Evolutionary conservation across 2,888 invertebrate species (phyloP).

Genomic region (Nineta flava): DNA sequence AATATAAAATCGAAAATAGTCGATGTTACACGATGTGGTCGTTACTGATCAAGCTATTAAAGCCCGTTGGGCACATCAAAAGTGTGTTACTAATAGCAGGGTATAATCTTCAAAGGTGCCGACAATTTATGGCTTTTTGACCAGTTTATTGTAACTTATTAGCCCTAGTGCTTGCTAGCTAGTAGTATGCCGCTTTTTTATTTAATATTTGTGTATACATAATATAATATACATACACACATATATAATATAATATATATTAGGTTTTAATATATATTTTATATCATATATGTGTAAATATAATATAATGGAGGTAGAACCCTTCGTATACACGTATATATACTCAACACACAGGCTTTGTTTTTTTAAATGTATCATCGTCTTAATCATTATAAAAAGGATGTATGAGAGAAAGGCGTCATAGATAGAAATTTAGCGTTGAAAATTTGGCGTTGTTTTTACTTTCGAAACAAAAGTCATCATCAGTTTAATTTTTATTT

Average conservation of each 20-base stretch:
- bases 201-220: neutral
- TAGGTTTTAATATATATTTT: no score
- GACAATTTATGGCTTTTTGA: conserved; percentile 8
- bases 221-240: neutral
- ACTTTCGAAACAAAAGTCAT: no score
- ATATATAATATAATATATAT: no score
- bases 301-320: neutral
- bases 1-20: neutral
- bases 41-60: neutral
- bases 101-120: conserved; percentile 8
- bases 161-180: no score
- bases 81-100: conserved; percentile 8
- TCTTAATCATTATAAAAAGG: no score
- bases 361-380: no score
- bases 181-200: neutral
- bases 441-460: no score
- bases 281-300: no score
- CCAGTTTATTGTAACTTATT: conserved; percentile 7
- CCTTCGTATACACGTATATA: neutral
- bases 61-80: conserved; percentile 3
- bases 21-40: neutral
- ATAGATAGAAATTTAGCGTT: no score
- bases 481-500: no score
- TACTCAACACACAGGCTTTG: neutral
- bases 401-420: no score